phyloP scores from a whole-genome alignment of 2,888 invertebrate species.

The Ornithoptera alexandrae region DNA sequence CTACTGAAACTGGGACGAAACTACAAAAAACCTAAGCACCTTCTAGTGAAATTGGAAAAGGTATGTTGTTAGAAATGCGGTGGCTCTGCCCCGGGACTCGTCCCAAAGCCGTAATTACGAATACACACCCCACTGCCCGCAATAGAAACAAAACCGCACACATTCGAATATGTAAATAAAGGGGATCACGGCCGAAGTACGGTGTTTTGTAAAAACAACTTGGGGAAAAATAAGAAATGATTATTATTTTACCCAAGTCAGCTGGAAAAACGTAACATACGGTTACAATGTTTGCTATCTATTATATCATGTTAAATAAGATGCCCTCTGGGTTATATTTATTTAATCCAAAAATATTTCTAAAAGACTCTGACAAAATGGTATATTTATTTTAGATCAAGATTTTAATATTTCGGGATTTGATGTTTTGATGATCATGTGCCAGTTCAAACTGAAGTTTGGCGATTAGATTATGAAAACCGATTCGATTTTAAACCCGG shows the following conservation, averaged over 20 bases:
- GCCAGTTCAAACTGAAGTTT: no score
- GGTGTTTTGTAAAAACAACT: constrained; percentile 1
- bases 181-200: constrained; percentile 45
- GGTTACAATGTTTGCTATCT: neutral
- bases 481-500: no score
- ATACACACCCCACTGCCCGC: constrained; percentile 67
- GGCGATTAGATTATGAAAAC: no score
- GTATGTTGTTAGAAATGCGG: constrained; percentile 52
- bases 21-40: constrained; percentile 3
- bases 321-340: neutral
- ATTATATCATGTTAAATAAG: neutral
- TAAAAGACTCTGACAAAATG: neutral
- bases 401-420: no score
- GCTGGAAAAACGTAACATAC: constrained; percentile 11
- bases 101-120: constrained; percentile 75
- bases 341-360: neutral
- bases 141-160: constrained; percentile 75
- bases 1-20: neutral
- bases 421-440: no score
- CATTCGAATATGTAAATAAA: constrained; percentile 73
- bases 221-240: constrained; percentile 1
- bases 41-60: constrained; percentile 34
- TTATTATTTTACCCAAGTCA: constrained; percentile 1
- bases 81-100: constrained; percentile 62
- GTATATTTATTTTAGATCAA: no score